Base-by-base conservation (phyloP, 2,113 vertebrate species). In the Sylvilagus bachmani region DNA sequence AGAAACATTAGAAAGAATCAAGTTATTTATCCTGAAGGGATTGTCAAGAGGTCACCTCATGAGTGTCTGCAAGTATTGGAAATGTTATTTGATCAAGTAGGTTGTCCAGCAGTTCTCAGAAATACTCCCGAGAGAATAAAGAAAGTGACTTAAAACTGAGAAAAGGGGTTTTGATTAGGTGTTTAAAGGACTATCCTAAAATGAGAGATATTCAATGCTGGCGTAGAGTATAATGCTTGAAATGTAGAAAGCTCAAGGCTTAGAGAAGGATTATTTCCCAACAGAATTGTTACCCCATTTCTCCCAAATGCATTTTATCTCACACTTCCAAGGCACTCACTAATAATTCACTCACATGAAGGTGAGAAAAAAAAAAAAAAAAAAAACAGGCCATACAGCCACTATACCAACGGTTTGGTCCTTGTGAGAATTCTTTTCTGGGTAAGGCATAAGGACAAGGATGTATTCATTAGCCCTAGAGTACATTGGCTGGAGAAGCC, bases 11-110 rank as follows among this genome's bases (percentile, higher is more conserved):
- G 73, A 89, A 2, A 2, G 16, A 84, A 91, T 53, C 14, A 80
- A 89, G 25, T 84, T 81, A 79, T 74, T 95, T 94, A 71, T 71
- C 31, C 29, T 90, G 36, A 93, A 91, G 69, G 90, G 77, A 38
- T 53, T 58, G 61, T 80, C 38, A 83, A 93, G 7, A 58, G 51
- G 10, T 92, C 64, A 95, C 55, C 31, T 75, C 25, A 75, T 24
- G 33, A 84, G 19, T 10, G 2, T 91, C 69, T 78, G 0, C 13
- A 93, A 83, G 36, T 82, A 80, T 58, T 71, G 6, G 62, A 84
- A 89, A 87, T 36, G 67, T 14, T 61, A n/a, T 84, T 80, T 95
- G 62, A 87, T 90, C 66, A 91, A 79, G 62, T 25, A 75, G 3
- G 24, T 75, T 91, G 33, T 78, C 71, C 29, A 27, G 25, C 16